Base-by-base conservation (phyloP, 2,797 vertebrate species). In the Valencia hispanica region DNA sequence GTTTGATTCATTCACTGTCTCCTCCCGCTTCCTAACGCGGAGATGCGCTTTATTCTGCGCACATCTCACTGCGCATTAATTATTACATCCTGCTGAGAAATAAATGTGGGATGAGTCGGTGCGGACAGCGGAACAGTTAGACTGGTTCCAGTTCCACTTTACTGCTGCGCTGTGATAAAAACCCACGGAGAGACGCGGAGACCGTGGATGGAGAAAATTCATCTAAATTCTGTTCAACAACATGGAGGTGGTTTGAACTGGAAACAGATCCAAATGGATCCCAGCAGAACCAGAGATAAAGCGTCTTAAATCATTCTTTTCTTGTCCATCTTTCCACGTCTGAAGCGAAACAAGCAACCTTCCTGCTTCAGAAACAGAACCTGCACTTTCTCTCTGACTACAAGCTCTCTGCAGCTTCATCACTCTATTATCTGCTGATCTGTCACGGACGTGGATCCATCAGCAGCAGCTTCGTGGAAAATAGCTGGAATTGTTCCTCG, bases 381-480 rank as follows among this genome's bases (percentile, higher is more conserved):
- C 47, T 17, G 47, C 47, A n/a, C 51, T 55, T 25, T 55, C 5
- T 53, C 51, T 53, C 9, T 48, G 41, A 43, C 41, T 43, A 43
- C 41, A 43, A 12, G n/a, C n/a, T 15, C 57, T 61, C 57, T 61
- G 57, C 30, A 34, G 15, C 27, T 61, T 34, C 57, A 61, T 32
- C 27, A 2, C 27, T 18, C 7, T 30, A 6, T 30, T 12, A 59
- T 14, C 14, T 30, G 57, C 57, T 18, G 30, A 61, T 61, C 15
- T 34, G 57, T 57, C 53, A 17, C 30, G 30, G 57, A 18, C 57
- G 5, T 18, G 30, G 57, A 61, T 61, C 57, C 57, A 59, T 17
- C 57, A 59, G 57, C 27, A 61, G n/a, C 55, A 59, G 30, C 57
- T 61, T 57, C n/a, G 53, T 57, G 53, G 53, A 57, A 57, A 30